phyloP scores from a whole-genome alignment of 2,888 invertebrate species.

The Chaetogeoica ovagalla region DNA sequence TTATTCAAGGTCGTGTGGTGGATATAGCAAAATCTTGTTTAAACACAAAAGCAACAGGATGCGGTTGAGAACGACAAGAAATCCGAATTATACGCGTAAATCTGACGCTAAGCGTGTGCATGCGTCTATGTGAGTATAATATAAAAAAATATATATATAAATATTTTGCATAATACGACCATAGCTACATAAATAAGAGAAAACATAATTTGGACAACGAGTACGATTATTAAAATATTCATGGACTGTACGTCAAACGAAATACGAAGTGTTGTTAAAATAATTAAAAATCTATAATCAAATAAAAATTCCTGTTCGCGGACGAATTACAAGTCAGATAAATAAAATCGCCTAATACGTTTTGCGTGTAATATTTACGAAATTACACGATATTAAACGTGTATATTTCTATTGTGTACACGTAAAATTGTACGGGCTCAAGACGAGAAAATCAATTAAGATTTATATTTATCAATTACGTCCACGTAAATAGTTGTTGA shows the following conservation, averaged over 20 bases:
- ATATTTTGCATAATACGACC: too few relatives aligned
- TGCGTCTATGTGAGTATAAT: not conserved
- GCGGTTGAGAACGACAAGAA: conserved; percentile 11
- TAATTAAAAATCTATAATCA: not conserved
- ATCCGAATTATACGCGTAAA: conserved; percentile 5
- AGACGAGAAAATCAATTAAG: too few relatives aligned
- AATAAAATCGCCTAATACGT: too few relatives aligned
- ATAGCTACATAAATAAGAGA: not conserved
- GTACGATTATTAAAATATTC: conserved; percentile 17
- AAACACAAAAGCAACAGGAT: conserved; percentile 33
- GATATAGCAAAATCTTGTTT: conserved; percentile 32
- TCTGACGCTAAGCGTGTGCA: not conserved
- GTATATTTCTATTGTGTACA: too few relatives aligned
- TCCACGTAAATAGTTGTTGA: too few relatives aligned
- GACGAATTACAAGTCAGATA: too few relatives aligned
- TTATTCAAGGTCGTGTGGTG: conserved; percentile 20
- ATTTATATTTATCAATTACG: too few relatives aligned
- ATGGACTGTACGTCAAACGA: too few relatives aligned
- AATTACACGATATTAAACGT: too few relatives aligned
- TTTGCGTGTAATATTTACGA: too few relatives aligned
- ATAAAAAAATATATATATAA: not conserved
- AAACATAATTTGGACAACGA: not conserved
- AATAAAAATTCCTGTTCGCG: too few relatives aligned
- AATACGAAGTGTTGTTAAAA: not conserved
- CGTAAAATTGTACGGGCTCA: too few relatives aligned